Conservation (phyloP, 2,888 invertebrate species). For the Drosophila subsilvestris region DNA sequence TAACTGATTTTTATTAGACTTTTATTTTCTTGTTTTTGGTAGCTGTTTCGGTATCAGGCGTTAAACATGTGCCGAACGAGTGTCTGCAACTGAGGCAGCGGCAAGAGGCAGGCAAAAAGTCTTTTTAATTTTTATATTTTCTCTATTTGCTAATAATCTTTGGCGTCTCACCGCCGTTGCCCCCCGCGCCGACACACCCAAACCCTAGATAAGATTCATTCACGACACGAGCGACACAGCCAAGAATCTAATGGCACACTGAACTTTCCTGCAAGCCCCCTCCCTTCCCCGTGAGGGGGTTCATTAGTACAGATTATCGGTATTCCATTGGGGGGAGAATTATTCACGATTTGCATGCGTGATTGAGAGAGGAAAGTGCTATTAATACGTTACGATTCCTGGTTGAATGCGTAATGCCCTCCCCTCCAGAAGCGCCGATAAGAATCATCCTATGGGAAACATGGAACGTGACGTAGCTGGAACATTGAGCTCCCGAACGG, state of each 20-base stretch:
- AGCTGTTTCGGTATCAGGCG: conserved; percentile 60
- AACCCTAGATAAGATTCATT: conserved; percentile 47
- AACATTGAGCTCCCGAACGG: conserved; percentile 22
- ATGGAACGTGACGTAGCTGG: conserved; percentile 56
- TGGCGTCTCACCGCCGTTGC: conserved; percentile 8
- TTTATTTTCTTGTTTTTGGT: conserved; percentile 24
- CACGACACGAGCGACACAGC: conserved; percentile 13
- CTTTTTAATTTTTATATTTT: conserved; percentile 32
- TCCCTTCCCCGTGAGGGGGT: conserved; percentile 14
- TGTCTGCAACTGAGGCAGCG: conserved; percentile 63
- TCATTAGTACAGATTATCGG: conserved; percentile 21
- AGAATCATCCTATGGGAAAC: conserved; percentile 27
- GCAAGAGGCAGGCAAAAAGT: conserved; percentile 18
- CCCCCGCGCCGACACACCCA: conserved; percentile 6
- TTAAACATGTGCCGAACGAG: conserved; percentile 66
- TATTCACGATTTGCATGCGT: conserved; percentile 62
- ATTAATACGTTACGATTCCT: conserved; percentile 42
- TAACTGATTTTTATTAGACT: conserved; percentile 7
- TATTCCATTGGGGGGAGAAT: conserved; percentile 28
- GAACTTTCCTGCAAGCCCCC: conserved; percentile 45
- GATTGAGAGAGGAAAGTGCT: conserved; percentile 42
- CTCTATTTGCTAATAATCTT: conserved; percentile 37
- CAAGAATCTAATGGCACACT: conserved; percentile 59
- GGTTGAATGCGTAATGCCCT: conserved; percentile 43
- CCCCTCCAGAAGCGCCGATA: conserved; percentile 46